Conservation (phyloP, 2,797 vertebrate species). For the Sebastiscus albofasciatus region DNA sequence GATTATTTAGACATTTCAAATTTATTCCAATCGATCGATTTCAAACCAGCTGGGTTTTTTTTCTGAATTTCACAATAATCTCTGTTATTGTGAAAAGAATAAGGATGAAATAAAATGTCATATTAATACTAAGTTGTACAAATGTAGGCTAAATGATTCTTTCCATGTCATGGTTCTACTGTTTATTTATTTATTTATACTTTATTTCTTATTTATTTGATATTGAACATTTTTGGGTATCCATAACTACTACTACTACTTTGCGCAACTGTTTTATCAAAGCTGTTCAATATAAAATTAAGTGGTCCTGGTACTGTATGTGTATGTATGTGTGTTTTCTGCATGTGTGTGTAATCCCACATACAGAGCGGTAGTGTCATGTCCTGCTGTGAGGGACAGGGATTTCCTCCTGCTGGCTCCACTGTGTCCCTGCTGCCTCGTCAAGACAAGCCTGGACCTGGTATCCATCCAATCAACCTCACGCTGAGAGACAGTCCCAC, state of each 20-base stretch:
- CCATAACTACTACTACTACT: not conserved
- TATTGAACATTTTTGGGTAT: not conserved
- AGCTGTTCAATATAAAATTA: not conserved
- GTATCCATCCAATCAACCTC: slow-evolving; percentile 55
- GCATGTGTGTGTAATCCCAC: not conserved
- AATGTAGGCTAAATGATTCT: not conserved
- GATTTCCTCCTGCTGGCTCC: slow-evolving; percentile 39
- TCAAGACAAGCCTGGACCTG: slow-evolving; percentile 69
- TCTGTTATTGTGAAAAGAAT: not conserved
- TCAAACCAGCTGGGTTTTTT: not conserved
- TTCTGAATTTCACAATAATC: not conserved
- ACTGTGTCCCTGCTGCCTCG: not conserved
- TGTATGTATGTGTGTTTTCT: not conserved
- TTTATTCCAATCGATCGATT: too few species aligned
- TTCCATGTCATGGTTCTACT: not conserved
- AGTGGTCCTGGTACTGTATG: not conserved
- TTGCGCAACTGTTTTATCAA: not conserved
- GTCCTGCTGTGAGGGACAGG: slow-evolving; percentile 68
- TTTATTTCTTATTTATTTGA: not conserved
- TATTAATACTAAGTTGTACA: not conserved
- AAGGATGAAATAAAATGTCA: not conserved
- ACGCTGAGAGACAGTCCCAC: slow-evolving; percentile 27
- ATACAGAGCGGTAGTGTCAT: slow-evolving; percentile 32
- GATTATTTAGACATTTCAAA: too few species aligned
- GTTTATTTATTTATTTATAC: not conserved